phyloP scores from a whole-genome alignment of 2,888 invertebrate genomes.

The Cistogaster globosa region DNA sequence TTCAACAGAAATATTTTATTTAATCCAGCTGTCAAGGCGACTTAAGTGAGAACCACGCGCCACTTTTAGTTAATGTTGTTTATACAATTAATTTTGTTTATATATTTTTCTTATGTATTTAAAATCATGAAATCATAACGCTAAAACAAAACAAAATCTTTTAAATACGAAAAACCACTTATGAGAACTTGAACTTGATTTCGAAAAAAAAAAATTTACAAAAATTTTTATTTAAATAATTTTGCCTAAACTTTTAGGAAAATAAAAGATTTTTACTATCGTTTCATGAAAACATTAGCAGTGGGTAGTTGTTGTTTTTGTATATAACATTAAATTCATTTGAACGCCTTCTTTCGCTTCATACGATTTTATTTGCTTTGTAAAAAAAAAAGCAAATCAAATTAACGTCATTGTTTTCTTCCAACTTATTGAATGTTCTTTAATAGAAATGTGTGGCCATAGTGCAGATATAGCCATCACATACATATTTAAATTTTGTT shows the following conservation, averaged over 20 bases:
- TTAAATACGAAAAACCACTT: background rate
- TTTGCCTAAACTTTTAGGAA: background rate
- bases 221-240: background rate
- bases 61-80: background rate
- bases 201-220: background rate
- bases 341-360: slow-evolving; percentile 45
- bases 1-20: background rate
- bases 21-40: background rate
- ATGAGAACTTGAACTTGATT: slow-evolving; percentile 63
- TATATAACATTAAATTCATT: background rate
- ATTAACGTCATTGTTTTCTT: slow-evolving; percentile 65
- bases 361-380: background rate
- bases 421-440: slow-evolving; percentile 54
- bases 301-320: background rate
- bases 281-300: background rate
- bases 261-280: background rate
- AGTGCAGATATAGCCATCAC: background rate
- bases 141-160: slow-evolving; percentile 27
- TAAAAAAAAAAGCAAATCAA: background rate
- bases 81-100: background rate
- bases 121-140: slow-evolving; percentile 33
- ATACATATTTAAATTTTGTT: background rate
- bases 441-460: slow-evolving; percentile 4
- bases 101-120: background rate
- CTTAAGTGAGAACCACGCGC: slow-evolving; percentile 6